These are phyloP conservation scores for Ophraella communa DNA, from an alignment of 2,888 invertebrate genomes.

Conservation along the genomic window DNA sequence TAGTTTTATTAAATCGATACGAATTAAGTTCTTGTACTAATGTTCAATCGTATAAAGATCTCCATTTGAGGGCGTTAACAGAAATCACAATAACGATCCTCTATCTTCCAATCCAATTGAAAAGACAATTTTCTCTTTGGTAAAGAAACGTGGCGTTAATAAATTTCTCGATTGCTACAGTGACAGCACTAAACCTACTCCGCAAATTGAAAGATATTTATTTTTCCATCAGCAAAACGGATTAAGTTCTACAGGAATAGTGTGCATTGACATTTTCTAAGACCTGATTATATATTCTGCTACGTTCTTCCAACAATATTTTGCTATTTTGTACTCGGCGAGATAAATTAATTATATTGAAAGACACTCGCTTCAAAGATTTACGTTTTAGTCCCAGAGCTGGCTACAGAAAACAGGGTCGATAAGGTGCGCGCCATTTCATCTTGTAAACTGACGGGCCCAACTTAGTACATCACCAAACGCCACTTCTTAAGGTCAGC, in stretches of 20 bases:
- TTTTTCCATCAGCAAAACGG: slow-evolving; percentile 24
- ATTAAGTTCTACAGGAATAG: slow-evolving; percentile 3
- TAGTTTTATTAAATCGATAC: neutral
- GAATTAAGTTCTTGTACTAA: slow-evolving; percentile 9
- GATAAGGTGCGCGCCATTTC: no score
- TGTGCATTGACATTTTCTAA: slow-evolving; percentile 15
- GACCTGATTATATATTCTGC: slow-evolving; percentile 2
- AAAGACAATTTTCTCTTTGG: slow-evolving; percentile 33
- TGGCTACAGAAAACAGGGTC: neutral
- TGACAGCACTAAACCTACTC: slow-evolving; percentile 25
- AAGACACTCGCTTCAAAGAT: neutral
- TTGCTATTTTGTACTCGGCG: neutral
- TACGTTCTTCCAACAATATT: neutral
- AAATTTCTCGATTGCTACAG: slow-evolving; percentile 29
- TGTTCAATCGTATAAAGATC: slow-evolving; percentile 1
- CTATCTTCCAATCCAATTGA: slow-evolving; percentile 33
- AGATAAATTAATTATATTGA: neutral
- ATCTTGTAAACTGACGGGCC: no score
- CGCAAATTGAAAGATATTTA: slow-evolving; percentile 38
- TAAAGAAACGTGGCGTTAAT: slow-evolving; percentile 31
- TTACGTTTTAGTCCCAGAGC: neutral
- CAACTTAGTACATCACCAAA: no score
- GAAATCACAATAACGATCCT: slow-evolving; percentile 24
- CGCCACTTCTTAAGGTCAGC: no score
- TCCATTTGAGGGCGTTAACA: neutral